These are phyloP conservation scores for Hyperoplus immaculatus DNA, from an alignment of 2,797 vertebrate species.

Conservation along the genomic window DNA sequence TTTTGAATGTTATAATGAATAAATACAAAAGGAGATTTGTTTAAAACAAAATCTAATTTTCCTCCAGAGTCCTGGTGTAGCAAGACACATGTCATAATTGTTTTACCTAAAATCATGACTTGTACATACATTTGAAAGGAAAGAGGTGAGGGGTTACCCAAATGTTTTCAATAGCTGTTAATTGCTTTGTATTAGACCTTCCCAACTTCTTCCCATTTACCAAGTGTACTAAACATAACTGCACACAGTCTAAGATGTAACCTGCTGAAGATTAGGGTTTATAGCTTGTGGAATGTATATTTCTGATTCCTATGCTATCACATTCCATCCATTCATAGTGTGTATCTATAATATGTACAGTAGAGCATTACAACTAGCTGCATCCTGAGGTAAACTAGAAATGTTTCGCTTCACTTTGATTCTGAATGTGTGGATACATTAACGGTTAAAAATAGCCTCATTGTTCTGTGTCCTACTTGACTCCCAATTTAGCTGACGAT, in stretches of 20 bases:
- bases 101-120: not conserved
- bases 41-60: not conserved
- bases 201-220: slow-evolving; percentile 19
- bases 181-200: slow-evolving; percentile 6
- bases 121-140: not conserved
- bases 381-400: not conserved
- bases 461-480: not conserved
- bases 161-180: not conserved
- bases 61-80: not conserved
- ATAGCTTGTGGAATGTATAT: not conserved
- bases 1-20: slow-evolving; percentile 12
- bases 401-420: not conserved
- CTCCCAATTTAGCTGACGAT: not conserved
- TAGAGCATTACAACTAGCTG: slow-evolving; percentile 5
- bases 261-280: slow-evolving; percentile 3
- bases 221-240: not conserved
- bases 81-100: not conserved
- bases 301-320: not conserved
- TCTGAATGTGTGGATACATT: not conserved
- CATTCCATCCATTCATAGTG: not conserved
- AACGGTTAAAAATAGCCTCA: not conserved
- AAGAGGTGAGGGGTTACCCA: not conserved
- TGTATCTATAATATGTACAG: not conserved
- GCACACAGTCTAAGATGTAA: not conserved
- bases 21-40: not conserved